Base-by-base conservation (phyloP, 2,113 vertebrate species). In the Antechinus stuartii region DNA sequence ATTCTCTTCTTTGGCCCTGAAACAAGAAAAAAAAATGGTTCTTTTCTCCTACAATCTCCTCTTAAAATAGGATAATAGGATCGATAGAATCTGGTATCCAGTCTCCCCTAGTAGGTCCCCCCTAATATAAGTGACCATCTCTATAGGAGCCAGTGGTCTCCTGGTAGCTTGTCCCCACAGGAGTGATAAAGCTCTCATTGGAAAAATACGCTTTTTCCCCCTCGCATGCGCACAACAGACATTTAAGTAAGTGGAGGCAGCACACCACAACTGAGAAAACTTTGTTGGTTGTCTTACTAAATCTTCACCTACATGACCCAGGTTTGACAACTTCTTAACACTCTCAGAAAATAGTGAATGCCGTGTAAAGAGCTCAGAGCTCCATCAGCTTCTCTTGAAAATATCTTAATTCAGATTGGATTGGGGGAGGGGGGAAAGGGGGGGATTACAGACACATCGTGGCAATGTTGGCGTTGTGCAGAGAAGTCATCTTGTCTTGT, bases 401-500 rank as follows among this genome's bases (percentile, higher is more conserved):
- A 84, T 35, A 54, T 89, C 49, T 91, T 91, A 55, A 89, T 25
- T 96, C 11, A 0, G 30, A 91, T 16, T 35, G 89, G 76, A 55
- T 14, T 93, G 61, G 95, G 95, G 96, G 46, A 0, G 42, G 90
- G 93, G 95, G 53, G 92, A 46, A 16, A 7, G 94, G 90, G 92
- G 94, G 92, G 94, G 57, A 91, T 91, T 76, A 49, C 93, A 91
- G 53, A 12, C 97, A 84, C 92, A 26, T 97, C 95, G 92, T 53
- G 16, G 92, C 93, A 49, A 84, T 84, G 68, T 53, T 0, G 50
- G 91, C 23, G 2, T 11, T 2, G 61, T 0, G 47, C 93, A 19
- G 3, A 91, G 84, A 93, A 96, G 92, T n/a, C 94, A n/a, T 96
- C 95, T 95, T 96, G 97, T 98, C 96, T 93, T 10, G 42, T 35